Base-by-base conservation (phyloP, 2,888 invertebrate species). In the Dasypogon diadema region DNA sequence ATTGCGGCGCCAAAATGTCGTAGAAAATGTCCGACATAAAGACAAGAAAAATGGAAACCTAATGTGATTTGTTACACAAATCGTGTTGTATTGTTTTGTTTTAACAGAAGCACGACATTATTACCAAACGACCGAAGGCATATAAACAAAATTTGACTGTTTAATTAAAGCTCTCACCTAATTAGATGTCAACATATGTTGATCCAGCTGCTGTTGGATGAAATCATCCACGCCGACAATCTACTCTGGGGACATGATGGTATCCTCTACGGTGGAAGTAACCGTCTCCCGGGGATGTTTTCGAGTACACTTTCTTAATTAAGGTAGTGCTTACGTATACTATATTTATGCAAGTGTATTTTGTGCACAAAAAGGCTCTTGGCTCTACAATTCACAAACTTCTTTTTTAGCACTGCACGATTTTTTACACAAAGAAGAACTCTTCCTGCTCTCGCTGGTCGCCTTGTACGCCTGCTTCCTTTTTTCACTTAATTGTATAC, bases 171-270 rank as follows among this genome's bases (percentile, higher is more conserved):
- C 70, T 51, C 70, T 70, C 70, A 70, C 70, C 70, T 70, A 70
- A 70, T 70, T 70, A 70, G 70, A 70, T 30, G 54, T 51, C 21
- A 70, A 54, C 70, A 70, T 70, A 70, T 70, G 70, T 70, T 70
- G 70, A 70, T 70, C 54, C 70, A 70, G 70, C 54, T 70, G 70
- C 54, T 70, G 70, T 70, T 12, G 70, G 70, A 70, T 70, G 70
- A 54, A 70, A 70, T 70, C 70, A 70, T 70, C 70, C 34, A 21
- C 54, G 51, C 34, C 70, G 30, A 70, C 30, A 54, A 26, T 21
- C 6, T 37, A 70, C 70, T 54, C 70, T 2, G 26, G 70, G 70
- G 70, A 70, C 54, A 24, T 54, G 51, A 54, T 34, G 54, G 51
- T 70, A 70, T 70, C 70, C 70, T 70, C 51, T 26, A 46, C 65